Evolutionary conservation across 2,113 vertebrate species (phyloP), one percentile per base, ranked within the genome.

Genomic region (Puffinus mauretanicus): DNA sequence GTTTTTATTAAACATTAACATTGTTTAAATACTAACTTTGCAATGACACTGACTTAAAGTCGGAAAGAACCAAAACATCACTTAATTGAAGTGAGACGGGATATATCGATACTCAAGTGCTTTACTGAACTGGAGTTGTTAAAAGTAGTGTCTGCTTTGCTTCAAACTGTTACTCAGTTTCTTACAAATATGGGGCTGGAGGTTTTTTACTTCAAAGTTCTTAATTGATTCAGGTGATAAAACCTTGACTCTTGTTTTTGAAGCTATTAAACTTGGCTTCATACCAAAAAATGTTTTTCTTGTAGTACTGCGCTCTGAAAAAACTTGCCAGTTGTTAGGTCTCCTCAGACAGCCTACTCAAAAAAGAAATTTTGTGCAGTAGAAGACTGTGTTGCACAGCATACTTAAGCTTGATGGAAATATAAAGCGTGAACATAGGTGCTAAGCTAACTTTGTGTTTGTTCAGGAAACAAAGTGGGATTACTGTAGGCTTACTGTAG

Each of bases 21-120:
- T 86, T 86, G 64, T 76, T 94, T 94, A 96, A 96, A 96, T 91
- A 80, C 29, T 65, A 82, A 76, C 58, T 76, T 90, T 75, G 32
- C 55, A 69, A n/a, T 89, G 66, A 34, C 38, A 69, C 44, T 42
- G 36, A 71, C 44, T 71, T 27, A 34, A 65, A 82, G 66, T 69
- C 44, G 25, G 55, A 57, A 83, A 71, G 86, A 44, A 82, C 25
- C 27, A 70, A 93, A 91, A 65, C 42, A n/a, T 65, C 60, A 36
- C 42, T 86, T 86, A 91, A 84, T 78, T 93, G 64, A 86, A 62
- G 42, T 78, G 55, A 66, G n/a, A 70, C 4, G 30, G 64, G 9
- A 24, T 91, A 70, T 75, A 14, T 92, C 88, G 71, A 30, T 88
- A 76, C 6, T 92, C 26, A 84, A 57, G n/a, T 55, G 60, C 47